Base-by-base conservation (phyloP, 2,888 invertebrate genomes). In the Cryptops parisi region DNA sequence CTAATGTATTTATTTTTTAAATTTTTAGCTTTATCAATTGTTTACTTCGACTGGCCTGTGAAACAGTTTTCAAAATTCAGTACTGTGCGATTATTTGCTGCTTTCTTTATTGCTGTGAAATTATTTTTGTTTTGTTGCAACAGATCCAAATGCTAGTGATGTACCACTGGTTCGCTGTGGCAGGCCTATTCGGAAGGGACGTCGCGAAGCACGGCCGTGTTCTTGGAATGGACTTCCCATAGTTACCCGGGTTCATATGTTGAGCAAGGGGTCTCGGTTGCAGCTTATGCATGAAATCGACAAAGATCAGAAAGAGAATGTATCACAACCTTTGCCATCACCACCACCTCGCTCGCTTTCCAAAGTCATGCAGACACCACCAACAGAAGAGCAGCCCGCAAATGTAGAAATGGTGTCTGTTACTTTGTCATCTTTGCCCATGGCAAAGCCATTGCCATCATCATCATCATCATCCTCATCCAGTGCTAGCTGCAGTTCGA, bases 151-250 rank as follows among this genome's bases (percentile, higher is more conserved):
- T n/a, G n/a, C n/a, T n/a, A n/a, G n/a, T n/a, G n/a, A n/a, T n/a
- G n/a, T n/a, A n/a, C n/a, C n/a, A n/a, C n/a, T n/a, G n/a, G n/a
- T n/a, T n/a, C n/a, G n/a, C n/a, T n/a, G n/a, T n/a, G n/a, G n/a
- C n/a, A n/a, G n/a, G n/a, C n/a, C n/a, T n/a, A n/a, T n/a, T n/a
- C n/a, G n/a, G n/a, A n/a, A n/a, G n/a, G n/a, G 50, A 41, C 39
- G 41, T n/a, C 22, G 24, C 9, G 50, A 50, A 2, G 25, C 27
- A 3, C 39, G 25, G 23, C 50, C 50, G 17, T 41, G 40, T 21
- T 50, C 50, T 6, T 50, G 50, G 50, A 50, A 22, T 41, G 50
- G 41, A 6, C 27, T 50, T 23, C 41, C 50, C 3, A 50, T 50
- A 6, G 50, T 50, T 12, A 50, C 50, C 17, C 50, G 50, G 17